Evolutionary conservation across 2,113 vertebrate genomes (phyloP).

Genomic region (Ia io): DNA sequence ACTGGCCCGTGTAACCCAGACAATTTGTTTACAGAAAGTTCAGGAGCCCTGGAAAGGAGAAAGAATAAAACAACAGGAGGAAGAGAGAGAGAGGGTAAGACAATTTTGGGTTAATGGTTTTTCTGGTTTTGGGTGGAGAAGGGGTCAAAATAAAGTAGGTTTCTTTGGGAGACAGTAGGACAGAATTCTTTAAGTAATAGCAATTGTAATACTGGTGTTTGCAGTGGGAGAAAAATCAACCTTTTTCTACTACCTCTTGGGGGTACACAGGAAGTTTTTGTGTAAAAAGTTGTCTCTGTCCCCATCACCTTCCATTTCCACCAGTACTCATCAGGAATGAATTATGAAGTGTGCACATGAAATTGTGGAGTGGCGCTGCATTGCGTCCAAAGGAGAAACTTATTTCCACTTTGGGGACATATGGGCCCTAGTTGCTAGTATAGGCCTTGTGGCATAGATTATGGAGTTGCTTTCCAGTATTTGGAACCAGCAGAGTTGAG

Average conservation of each 20-base stretch:
- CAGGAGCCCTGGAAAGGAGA: slow-evolving; percentile 78
- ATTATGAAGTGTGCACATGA: background rate
- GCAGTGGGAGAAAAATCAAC: background rate
- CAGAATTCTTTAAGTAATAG: slow-evolving; percentile 15
- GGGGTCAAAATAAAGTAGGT: slow-evolving; percentile 19
- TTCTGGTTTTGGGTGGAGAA: slow-evolving; percentile 13
- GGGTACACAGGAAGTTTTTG: background rate
- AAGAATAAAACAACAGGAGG: slow-evolving; percentile 75
- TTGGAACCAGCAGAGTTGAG: background rate
- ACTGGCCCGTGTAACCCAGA: slow-evolving; percentile 58
- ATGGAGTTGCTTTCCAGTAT: background rate
- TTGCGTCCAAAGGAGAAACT: slow-evolving; percentile 1
- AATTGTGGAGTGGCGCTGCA: background rate
- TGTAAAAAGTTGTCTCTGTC: background rate
- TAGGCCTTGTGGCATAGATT: background rate
- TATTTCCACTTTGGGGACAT: slow-evolving; percentile 15
- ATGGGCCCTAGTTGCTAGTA: background rate
- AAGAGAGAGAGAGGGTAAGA: slow-evolving; percentile 81
- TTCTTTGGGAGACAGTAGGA: background rate
- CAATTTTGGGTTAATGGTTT: slow-evolving; percentile 34
- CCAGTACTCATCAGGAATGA: background rate
- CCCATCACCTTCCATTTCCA: background rate
- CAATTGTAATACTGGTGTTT: background rate
- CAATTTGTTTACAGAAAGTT: slow-evolving; percentile 78
- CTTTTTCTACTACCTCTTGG: background rate